A percentile compares a stretch with the other conserved stretches of the same genome.
Conservation (phyloP, 2,888 invertebrate genomes). For the Drosophila planitibia region DNA sequence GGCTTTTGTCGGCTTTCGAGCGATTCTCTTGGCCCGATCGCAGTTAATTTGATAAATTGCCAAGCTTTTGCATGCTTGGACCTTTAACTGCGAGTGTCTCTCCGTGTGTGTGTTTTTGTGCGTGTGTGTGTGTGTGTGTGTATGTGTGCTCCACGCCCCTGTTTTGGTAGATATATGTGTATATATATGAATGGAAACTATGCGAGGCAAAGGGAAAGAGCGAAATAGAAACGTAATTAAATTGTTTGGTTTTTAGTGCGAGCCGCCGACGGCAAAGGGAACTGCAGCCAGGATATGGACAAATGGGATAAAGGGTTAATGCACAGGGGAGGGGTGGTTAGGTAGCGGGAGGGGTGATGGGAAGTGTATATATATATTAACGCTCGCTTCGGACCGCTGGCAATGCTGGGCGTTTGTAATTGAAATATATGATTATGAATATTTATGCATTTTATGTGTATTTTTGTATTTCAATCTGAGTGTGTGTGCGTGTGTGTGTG, state of each 20-base stretch:
- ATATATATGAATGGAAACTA: slow-evolving; percentile 53
- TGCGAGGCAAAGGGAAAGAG: slow-evolving; percentile 11
- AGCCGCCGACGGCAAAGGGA: slow-evolving; percentile 44
- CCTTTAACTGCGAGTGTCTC: slow-evolving; percentile 4
- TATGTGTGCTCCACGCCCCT: slow-evolving; percentile 59
- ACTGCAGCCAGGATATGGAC: slow-evolving; percentile 37
- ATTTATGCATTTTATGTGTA: slow-evolving; percentile 77
- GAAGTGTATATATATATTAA: slow-evolving; percentile 30
- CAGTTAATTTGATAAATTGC: slow-evolving; percentile 82
- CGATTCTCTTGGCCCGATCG: slow-evolving; percentile 58
- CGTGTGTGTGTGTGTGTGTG: slow-evolving; percentile 34
- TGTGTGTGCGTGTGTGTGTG: background rate
- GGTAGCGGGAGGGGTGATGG: background rate
- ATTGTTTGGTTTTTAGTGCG: slow-evolving; percentile 72
- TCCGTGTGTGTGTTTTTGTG: slow-evolving; percentile 12
- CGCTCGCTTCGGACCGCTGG: slow-evolving; percentile 37
- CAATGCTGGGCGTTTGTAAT: slow-evolving; percentile 67
- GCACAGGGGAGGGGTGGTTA: background rate
- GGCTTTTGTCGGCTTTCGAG: slow-evolving; percentile 60
- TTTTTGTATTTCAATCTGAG: background rate
- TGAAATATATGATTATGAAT: slow-evolving; percentile 85
- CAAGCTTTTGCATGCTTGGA: slow-evolving; percentile 60
- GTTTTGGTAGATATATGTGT: slow-evolving; percentile 20
- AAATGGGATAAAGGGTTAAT: slow-evolving; percentile 24
- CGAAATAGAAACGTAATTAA: slow-evolving; percentile 74